A percentile compares a stretch with the other conserved stretches of the same genome.
These are phyloP conservation scores for Drosophila kuntzei DNA, from an alignment of 2,888 invertebrate species.

Conservation along the genomic window DNA sequence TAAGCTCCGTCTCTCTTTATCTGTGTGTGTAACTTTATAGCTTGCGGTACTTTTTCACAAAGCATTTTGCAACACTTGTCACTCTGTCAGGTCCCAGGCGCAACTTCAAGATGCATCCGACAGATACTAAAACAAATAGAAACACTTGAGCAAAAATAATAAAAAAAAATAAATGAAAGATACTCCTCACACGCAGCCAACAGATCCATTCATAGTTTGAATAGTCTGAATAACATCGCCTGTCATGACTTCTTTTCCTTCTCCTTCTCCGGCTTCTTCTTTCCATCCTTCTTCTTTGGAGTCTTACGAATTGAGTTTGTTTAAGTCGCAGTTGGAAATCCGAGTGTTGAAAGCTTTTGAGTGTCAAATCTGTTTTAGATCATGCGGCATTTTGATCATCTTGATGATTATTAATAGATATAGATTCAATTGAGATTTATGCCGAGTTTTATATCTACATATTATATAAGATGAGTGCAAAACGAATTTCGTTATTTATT, in stretches of 20 bases:
- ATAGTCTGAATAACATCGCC: conserved; percentile 11
- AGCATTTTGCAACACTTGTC: conserved; percentile 70
- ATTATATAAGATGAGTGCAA: not conserved
- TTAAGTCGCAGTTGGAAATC: not conserved
- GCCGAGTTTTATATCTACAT: not conserved
- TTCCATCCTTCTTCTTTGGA: not conserved
- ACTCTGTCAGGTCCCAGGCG: conserved; percentile 50
- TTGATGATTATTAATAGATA: conserved; percentile 21
- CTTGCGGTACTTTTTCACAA: conserved; percentile 46
- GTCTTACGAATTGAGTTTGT: not conserved
- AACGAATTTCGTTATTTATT: too few species aligned
- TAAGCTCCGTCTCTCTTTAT: conserved; percentile 1
- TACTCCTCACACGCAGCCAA: not conserved
- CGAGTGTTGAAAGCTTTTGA: conserved; percentile 28
- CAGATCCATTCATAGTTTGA: conserved; percentile 22
- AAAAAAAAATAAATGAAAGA: not conserved
- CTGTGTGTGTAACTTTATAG: conserved; percentile 27
- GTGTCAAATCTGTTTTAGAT: conserved; percentile 7
- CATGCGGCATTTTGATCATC: conserved; percentile 11
- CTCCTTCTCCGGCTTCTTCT: not conserved
- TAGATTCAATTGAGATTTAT: too few species aligned
- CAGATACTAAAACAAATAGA: conserved; percentile 32
- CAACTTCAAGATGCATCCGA: conserved; percentile 40
- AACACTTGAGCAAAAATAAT: conserved; percentile 9
- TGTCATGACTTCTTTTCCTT: not conserved